phyloP scores from a whole-genome alignment of 2,113 vertebrate genomes.

The Microcebus jonahi region DNA sequence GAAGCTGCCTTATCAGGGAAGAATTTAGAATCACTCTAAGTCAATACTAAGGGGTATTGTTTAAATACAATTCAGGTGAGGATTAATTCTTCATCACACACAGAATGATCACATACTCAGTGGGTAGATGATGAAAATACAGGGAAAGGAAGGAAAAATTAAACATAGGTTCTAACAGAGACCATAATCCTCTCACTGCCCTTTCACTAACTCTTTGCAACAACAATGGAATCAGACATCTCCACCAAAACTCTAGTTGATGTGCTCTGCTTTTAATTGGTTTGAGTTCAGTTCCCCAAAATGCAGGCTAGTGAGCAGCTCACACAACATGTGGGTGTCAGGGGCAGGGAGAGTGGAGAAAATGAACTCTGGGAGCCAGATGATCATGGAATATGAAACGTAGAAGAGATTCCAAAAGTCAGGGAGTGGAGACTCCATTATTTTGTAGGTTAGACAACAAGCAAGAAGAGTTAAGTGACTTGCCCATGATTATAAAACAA shows the following conservation, averaged over 20 bases:
- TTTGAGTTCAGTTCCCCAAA: constrained; percentile 13
- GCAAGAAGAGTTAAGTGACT: neutral
- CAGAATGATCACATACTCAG: neutral
- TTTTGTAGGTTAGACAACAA: neutral
- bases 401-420: neutral
- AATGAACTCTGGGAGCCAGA: neutral
- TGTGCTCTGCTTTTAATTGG: neutral
- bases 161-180: neutral
- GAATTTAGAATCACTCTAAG: neutral
- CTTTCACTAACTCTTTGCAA: neutral
- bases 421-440: neutral
- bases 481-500: neutral
- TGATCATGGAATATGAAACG: neutral
- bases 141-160: neutral
- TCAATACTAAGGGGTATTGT: neutral
- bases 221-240: neutral
- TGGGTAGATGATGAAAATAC: neutral
- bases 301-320: neutral
- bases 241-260: neutral
- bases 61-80: neutral
- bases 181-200: neutral
- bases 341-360: neutral
- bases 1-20: neutral
- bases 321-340: neutral
- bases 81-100: neutral